Base-by-base conservation (phyloP, 2,113 vertebrate species). In the Dicentrarchus labrax region DNA sequence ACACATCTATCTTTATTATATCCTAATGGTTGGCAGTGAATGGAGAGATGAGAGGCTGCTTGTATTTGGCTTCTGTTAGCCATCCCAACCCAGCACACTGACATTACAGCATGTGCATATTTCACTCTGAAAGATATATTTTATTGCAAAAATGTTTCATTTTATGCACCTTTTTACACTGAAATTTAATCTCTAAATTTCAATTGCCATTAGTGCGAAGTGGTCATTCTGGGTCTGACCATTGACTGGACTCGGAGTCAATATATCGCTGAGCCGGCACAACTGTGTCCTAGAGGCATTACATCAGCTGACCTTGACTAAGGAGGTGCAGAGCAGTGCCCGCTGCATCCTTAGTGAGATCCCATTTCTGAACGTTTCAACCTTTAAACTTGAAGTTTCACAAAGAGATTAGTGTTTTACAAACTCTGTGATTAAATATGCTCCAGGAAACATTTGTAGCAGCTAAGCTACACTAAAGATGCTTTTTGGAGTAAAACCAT, bases 21-120 rank as follows among this genome's bases (percentile, higher is more conserved):
- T 24, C 22, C 1, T 47, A 75, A 79, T 68, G 66, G 67, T 83
- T 93, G 91, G 91, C 93, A 94, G 92, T 91, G 93, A 90, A 91
- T 93, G 92, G 90, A 90, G 88, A 92, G 88, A 89, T 87, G 70
- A 86, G 85, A 84, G 84, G 82, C 84, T 86, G 78, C 76, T 86
- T 86, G 83, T 36, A 80, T 88, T 88, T 90, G 61, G 45, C 54
- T 87, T 82, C 47, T 48, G 22, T 81, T 71, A 10, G 66, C 51
- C 54, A 86, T 87, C 85, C 61, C 83, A 84, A 65, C 65, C 59
- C 78, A 5, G 48, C 47, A 57, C 70, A 22, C 51, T 57, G 61
- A 80, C 70, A 16, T 70, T 39, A 73, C 71, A 77, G 56, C 74
- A 51, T 84, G 57, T 82, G 21, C 51, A n/a, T 48, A 2, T 54